phyloP scores from a whole-genome alignment of 2,888 invertebrate species.

The Chrysomela aeneicollis region DNA sequence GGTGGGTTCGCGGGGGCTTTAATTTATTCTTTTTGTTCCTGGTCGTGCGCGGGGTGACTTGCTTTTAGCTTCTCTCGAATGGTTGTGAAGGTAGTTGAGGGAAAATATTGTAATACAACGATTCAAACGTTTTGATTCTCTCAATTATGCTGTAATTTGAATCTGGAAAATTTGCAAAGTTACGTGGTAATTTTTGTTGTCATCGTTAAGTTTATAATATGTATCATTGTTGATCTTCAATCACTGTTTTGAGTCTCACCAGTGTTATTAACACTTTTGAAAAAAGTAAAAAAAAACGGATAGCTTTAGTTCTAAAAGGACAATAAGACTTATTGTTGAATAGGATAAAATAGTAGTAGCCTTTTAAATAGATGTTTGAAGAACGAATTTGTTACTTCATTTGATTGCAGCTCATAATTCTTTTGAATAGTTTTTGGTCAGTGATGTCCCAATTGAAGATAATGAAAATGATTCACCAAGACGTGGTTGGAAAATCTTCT shows the following conservation, averaged over 20 bases:
- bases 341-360: constrained; percentile 9
- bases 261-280: constrained; percentile 2
- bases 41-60: background rate
- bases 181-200: constrained; percentile 7
- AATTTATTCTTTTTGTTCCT: background rate
- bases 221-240: constrained; percentile 15
- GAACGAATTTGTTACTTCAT: no score
- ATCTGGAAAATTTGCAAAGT: no score
- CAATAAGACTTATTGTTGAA: constrained; percentile 13
- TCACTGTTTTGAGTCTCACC: constrained; percentile 6
- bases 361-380: constrained; percentile 1
- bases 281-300: background rate
- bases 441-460: background rate
- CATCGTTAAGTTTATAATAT: constrained; percentile 21
- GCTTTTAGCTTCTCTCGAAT: background rate
- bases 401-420: no score
- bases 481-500: no score
- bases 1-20: background rate
- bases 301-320: constrained; percentile 15
- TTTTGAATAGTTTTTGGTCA: constrained; percentile 1
- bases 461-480: background rate
- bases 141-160: no score
- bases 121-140: no score
- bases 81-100: no score
- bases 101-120: no score